Base-by-base conservation (phyloP, 2,888 invertebrate species). In the Hybos culiciformis region DNA sequence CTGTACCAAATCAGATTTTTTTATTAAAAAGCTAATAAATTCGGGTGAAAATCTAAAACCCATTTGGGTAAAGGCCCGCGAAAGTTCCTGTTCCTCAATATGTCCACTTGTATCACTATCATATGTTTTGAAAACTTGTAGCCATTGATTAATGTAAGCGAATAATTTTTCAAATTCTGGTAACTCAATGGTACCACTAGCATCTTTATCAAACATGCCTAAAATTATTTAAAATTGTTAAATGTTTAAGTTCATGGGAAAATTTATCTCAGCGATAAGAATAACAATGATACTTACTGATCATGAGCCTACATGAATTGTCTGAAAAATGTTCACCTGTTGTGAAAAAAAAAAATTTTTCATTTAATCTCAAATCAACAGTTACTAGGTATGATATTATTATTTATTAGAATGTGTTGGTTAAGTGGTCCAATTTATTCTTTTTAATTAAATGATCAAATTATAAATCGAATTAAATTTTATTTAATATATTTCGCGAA, bases 171-270 rank as follows among this genome's bases (percentile, higher is more conserved):
- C 83, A 60, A 92, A 92, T 62, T 90, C 90, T 50, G 74, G 73
- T 3, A 88, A 54, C 59, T 86, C 83, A 51, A 92, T 88, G 19
- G 81, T 80, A n/a, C 88, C 90, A 51, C 75, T 78, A 47, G 78
- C 78, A 56, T 88, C 85, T 53, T 77, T 77, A 59, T 91, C 90
- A 64, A 92, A 92, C 85, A 92, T 85, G 43, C 83, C 85, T 85
- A 59, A 37, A 62, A 66, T 44, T 39, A 12, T 26, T 24, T 36
- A 5, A 4, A 14, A 43, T 32, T 32, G 11, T 20, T 24, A 24
- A 36, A 18, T 23, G 11, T 19, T 34, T 23, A 3, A 3, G 11
- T 29, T 19, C 11, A 9, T 14, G 33, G 14, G 23, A 18, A 23
- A 15, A 32, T 17, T 6, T 11, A 4, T 19, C 21, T 23, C n/a